Evolutionary conservation across 2,888 invertebrate genomes (phyloP).

Genomic region (Cerastoderma edule): DNA sequence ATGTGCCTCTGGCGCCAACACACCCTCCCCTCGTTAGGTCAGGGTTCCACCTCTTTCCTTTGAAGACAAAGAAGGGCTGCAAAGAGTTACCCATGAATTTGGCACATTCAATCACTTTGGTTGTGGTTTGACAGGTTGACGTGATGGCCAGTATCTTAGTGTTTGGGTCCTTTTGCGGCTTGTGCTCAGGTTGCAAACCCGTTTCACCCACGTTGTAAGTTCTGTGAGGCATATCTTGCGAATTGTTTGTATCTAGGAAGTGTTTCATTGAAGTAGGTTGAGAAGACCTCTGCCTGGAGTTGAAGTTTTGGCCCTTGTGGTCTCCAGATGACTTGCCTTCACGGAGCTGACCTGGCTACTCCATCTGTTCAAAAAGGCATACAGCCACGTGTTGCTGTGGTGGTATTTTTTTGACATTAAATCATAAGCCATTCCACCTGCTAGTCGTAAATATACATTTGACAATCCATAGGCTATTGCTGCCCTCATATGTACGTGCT

Average conservation of each 20-base stretch:
- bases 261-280: too few relatives aligned
- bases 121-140: slow-evolving; percentile 31
- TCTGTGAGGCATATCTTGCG: slow-evolving; percentile 27
- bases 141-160: slow-evolving; percentile 29
- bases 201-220: slow-evolving; percentile 43
- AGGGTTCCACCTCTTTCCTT: slow-evolving; percentile 30
- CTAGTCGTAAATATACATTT: too few relatives aligned
- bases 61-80: slow-evolving; percentile 35
- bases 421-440: too few relatives aligned
- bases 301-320: not conserved
- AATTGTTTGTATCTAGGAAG: slow-evolving; percentile 29
- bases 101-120: slow-evolving; percentile 38
- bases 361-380: too few relatives aligned
- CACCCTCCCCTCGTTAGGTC: slow-evolving; percentile 27
- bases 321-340: slow-evolving; percentile 20
- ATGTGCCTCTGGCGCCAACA: slow-evolving; percentile 15
- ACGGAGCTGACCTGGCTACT: too few relatives aligned
- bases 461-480: too few relatives aligned
- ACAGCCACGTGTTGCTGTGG: too few relatives aligned
- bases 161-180: slow-evolving; percentile 18
- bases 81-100: slow-evolving; percentile 30
- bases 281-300: too few relatives aligned
- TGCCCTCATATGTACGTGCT: too few relatives aligned
- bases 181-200: slow-evolving; percentile 35
- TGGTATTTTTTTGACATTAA: too few relatives aligned